Evolutionary conservation across 1,140 invertebrate species (phyloP).

Genomic region (Bombyx mandarina): DNA sequence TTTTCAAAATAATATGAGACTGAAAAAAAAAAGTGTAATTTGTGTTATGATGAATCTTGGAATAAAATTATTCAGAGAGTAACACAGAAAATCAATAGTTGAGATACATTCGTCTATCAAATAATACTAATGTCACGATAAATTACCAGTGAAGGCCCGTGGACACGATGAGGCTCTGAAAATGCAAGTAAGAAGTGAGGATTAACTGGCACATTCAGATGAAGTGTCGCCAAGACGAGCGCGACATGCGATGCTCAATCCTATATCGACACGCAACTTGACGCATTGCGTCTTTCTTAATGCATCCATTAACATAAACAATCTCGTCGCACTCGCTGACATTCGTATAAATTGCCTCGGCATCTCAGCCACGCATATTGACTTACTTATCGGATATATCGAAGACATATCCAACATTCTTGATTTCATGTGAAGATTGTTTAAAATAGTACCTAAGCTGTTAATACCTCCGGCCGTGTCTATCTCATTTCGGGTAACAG

Average conservation of each 20-base stretch:
- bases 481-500: conserved; percentile 66
- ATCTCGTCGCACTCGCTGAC: neutral
- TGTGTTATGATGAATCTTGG: too few relatives aligned
- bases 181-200: conserved; percentile 25
- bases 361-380: neutral
- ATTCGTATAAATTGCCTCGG: neutral
- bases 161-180: conserved; percentile 16
- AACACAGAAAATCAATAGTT: too few relatives aligned
- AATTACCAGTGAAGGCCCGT: conserved; percentile 28
- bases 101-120: too few relatives aligned
- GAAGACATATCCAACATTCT: neutral
- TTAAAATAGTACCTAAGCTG: conserved; percentile 14
- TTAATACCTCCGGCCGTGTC: conserved; percentile 51
- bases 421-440: conserved; percentile 1
- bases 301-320: conserved; percentile 38
- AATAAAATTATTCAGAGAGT: too few relatives aligned
- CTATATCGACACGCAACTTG: conserved; percentile 48
- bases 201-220: conserved; percentile 25
- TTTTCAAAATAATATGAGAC: too few relatives aligned
- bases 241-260: conserved; percentile 24
- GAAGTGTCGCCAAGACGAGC: conserved; percentile 11
- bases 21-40: too few relatives aligned
- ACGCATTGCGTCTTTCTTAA: conserved; percentile 34
- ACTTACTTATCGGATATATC: conserved; percentile 1
- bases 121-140: conserved; percentile 23